phyloP scores from a whole-genome alignment of 2,113 vertebrate species.

The Coregonus clupeaformis region DNA sequence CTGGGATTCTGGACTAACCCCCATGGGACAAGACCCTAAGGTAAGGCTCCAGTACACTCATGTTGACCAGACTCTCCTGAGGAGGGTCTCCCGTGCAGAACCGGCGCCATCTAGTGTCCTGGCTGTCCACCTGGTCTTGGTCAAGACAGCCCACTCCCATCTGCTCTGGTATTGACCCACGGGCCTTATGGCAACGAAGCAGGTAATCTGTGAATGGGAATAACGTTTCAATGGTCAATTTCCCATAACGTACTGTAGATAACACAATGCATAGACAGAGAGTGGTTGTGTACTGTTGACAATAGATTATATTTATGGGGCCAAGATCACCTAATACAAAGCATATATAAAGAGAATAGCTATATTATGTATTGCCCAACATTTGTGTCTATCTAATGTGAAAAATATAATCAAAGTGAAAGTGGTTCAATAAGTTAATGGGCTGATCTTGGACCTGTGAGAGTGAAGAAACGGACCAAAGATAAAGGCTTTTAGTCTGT shows the following conservation, averaged over 20 bases:
- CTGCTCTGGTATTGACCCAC: slow-evolving; percentile 29
- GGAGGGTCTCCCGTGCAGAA: slow-evolving; percentile 65
- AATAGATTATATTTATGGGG: no score
- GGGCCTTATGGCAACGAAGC: slow-evolving; percentile 21
- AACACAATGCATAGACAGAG: no score
- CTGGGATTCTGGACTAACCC: slow-evolving; percentile 63
- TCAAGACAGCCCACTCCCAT: slow-evolving; percentile 50
- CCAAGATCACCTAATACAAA: no score
- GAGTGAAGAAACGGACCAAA: no score
- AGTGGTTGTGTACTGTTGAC: no score
- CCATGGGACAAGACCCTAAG: slow-evolving; percentile 78
- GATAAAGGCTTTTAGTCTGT: no score
- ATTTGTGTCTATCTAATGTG: no score
- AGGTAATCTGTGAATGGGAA: slow-evolving; percentile 67
- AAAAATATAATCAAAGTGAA: no score
- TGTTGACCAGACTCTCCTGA: slow-evolving; percentile 71
- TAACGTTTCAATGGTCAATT: neutral
- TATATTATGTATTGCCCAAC: no score
- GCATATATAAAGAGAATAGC: no score
- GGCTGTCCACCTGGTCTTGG: slow-evolving; percentile 67
- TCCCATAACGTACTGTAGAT: no score
- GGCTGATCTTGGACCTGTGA: neutral
- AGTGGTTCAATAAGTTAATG: no score
- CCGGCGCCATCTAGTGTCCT: slow-evolving; percentile 76
- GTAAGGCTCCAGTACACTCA: slow-evolving; percentile 76